These are phyloP conservation scores for Bombus waltoni DNA, from an alignment of 1,140 invertebrate species.

Conservation along the genomic window DNA sequence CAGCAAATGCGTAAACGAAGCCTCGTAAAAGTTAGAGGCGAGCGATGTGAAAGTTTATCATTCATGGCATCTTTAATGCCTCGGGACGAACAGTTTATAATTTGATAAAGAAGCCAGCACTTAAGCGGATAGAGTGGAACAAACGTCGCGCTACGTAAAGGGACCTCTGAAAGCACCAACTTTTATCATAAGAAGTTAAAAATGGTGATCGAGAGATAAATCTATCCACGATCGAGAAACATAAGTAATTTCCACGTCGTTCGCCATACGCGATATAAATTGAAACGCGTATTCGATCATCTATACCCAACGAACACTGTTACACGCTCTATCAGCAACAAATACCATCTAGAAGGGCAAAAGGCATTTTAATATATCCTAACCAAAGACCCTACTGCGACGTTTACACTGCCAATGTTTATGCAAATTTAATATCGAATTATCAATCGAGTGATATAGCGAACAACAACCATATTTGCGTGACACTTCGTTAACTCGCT, in stretches of 20 bases:
- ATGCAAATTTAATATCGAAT: too few species aligned
- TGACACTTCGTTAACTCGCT: too few species aligned
- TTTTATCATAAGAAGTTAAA: neutral
- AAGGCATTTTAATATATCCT: too few species aligned
- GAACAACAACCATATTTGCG: too few species aligned
- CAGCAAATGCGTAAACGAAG: neutral
- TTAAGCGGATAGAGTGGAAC: neutral
- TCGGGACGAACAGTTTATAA: neutral
- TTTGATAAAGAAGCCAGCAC: conserved; percentile 16
- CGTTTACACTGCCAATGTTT: too few species aligned
- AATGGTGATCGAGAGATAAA: neutral
- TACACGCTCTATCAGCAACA: too few species aligned
- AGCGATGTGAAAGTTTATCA: conserved; percentile 12
- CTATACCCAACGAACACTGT: too few species aligned
- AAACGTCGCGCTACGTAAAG: neutral
- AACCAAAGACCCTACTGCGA: too few species aligned
- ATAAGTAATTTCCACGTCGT: neutral
- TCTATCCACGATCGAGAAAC: neutral
- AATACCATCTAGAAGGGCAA: too few species aligned
- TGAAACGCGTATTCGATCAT: neutral
- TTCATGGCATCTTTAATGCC: conserved; percentile 13
- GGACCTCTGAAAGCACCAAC: neutral
- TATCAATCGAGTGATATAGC: too few species aligned
- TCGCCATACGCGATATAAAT: neutral
- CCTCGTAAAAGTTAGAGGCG: conserved; percentile 8